phyloP scores from a whole-genome alignment of 2,113 vertebrate genomes.

The Mus spicilegus region DNA sequence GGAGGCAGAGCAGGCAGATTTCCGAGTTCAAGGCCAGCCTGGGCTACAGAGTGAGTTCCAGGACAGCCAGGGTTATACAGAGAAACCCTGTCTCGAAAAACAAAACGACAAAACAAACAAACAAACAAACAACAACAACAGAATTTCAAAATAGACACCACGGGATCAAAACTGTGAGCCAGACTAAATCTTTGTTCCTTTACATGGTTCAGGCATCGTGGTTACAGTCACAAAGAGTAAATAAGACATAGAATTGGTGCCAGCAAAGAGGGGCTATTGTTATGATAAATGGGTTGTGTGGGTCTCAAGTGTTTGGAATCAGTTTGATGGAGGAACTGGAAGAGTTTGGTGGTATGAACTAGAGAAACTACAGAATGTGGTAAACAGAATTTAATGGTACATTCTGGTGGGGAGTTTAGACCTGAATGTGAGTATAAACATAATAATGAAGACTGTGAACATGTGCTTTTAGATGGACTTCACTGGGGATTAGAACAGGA shows the following conservation, averaged over 20 bases:
- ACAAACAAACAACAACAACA: too few species aligned
- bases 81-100: too few species aligned
- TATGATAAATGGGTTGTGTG: too few species aligned
- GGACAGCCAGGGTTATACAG: too few species aligned
- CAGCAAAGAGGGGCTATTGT: background rate
- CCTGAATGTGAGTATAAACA: too few species aligned
- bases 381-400: background rate
- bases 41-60: too few species aligned
- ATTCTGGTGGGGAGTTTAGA: background rate
- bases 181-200: background rate
- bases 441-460: background rate
- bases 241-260: background rate
- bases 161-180: background rate
- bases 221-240: background rate
- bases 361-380: background rate
- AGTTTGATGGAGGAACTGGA: background rate
- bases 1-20: too few species aligned
- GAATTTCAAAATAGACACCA: background rate
- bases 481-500: fast-evolving
- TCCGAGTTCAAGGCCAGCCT: too few species aligned
- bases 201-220: background rate
- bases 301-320: too few species aligned
- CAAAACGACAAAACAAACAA: too few species aligned
- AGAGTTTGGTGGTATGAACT: background rate
- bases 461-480: background rate